phyloP scores from a whole-genome alignment of 2,888 invertebrate genomes.

The Cheilosia vernalis region DNA sequence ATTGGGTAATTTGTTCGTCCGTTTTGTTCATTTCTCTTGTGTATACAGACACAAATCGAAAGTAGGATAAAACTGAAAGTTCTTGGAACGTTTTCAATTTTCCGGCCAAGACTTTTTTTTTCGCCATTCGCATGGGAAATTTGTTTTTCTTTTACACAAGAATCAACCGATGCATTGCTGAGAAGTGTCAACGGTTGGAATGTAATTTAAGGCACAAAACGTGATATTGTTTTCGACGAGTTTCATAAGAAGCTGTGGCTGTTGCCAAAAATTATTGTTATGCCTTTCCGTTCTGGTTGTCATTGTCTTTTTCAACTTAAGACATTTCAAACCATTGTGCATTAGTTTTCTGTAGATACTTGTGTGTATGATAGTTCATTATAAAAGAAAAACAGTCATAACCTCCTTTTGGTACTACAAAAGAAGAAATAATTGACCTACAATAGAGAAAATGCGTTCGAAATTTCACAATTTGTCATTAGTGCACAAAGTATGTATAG shows the following conservation, averaged over 20 bases:
- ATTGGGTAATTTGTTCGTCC: constrained; percentile 2
- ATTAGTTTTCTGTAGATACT: no score
- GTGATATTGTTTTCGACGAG: constrained; percentile 48
- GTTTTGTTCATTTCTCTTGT: constrained; percentile 1
- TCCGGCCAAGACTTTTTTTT: background rate
- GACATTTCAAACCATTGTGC: background rate
- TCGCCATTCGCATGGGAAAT: constrained; percentile 1
- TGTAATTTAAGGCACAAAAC: constrained; percentile 53
- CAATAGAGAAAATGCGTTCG: no score
- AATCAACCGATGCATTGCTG: constrained; percentile 44
- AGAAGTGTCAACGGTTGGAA: constrained; percentile 48
- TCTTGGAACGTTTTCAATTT: constrained; percentile 70
- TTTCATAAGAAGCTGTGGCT: constrained; percentile 11
- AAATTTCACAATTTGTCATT: no score
- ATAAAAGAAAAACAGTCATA: no score
- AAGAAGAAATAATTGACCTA: no score
- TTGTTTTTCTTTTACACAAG: constrained; percentile 15
- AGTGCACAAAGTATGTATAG: no score
- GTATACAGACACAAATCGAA: constrained; percentile 61
- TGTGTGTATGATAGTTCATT: no score
- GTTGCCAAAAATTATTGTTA: constrained; percentile 20
- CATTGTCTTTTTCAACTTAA: background rate
- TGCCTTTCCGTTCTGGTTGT: background rate
- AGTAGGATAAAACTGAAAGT: constrained; percentile 71
- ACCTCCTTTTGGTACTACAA: no score